phyloP scores from a whole-genome alignment of 2,113 vertebrate genomes.

The Myotis davidii region DNA sequence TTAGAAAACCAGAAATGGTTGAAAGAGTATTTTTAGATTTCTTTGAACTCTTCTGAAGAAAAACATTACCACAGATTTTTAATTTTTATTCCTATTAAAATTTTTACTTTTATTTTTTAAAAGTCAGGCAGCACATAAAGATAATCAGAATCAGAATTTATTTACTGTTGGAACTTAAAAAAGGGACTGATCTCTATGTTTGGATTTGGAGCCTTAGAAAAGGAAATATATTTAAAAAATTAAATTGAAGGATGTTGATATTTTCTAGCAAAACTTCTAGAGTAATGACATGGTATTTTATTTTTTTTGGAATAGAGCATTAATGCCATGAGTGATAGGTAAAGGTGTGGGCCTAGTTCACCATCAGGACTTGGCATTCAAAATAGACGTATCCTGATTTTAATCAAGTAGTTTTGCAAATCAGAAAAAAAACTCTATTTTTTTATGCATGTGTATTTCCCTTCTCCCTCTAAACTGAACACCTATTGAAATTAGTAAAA shows the following conservation, averaged over 20 bases:
- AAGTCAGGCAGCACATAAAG: neutral
- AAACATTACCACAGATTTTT: conserved; percentile 11
- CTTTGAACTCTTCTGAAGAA: conserved; percentile 52
- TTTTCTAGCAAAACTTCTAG: neutral
- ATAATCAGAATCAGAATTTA: conserved; percentile 18
- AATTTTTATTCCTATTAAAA: neutral
- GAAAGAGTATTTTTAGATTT: conserved; percentile 46
- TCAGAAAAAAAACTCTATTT: neutral
- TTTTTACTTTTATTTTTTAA: conserved; percentile 14
- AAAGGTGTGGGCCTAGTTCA: neutral
- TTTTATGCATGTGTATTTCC: neutral
- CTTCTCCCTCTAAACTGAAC: neutral
- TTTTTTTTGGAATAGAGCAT: neutral
- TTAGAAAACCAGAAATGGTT: conserved; percentile 65
- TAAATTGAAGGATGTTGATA: conserved; percentile 11
- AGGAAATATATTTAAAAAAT: conserved; percentile 15
- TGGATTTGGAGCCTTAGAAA: neutral
- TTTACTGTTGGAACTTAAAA: neutral
- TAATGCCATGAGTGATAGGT: neutral
- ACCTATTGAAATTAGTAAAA: neutral
- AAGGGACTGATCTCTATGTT: neutral
- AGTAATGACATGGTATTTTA: neutral
- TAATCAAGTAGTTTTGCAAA: conserved; percentile 41
- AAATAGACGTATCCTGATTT: neutral
- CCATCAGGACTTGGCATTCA: conserved; percentile 17